phyloP scores from a whole-genome alignment of 2,113 vertebrate species.

The Toxostoma redivivum region DNA sequence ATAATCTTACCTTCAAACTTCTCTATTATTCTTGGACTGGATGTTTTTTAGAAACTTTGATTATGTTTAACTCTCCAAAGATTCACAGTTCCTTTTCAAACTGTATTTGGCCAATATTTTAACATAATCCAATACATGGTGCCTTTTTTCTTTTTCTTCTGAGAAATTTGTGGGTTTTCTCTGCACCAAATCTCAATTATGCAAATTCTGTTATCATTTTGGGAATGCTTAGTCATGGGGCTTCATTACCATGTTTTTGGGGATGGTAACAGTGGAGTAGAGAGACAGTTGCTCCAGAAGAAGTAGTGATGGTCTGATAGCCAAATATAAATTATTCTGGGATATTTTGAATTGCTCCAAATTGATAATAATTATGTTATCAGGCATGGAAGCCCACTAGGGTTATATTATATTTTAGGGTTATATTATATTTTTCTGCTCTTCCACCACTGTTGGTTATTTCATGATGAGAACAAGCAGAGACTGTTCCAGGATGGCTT shows the following conservation, averaged over 20 bases:
- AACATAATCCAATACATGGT: neutral
- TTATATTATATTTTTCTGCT: neutral
- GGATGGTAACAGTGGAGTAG: neutral
- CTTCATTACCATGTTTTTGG: neutral
- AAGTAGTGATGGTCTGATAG: neutral
- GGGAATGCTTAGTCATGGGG: neutral
- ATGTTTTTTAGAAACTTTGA: neutral
- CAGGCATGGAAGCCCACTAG: neutral
- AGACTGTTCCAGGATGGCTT: neutral
- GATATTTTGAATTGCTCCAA: neutral
- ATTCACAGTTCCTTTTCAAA: neutral
- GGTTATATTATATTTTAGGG: no score
- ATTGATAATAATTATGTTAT: neutral
- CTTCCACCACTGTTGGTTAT: neutral
- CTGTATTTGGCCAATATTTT: neutral
- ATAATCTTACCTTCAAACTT: neutral
- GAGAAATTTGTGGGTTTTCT: neutral
- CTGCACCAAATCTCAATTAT: neutral
- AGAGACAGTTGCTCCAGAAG: neutral
- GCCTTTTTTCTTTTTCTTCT: neutral
- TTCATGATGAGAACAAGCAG: neutral
- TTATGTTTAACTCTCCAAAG: neutral
- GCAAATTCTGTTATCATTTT: neutral
- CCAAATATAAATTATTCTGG: neutral
- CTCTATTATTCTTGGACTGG: neutral